Base-by-base conservation (phyloP, 2,888 invertebrate species). In the Drosophila recens region DNA sequence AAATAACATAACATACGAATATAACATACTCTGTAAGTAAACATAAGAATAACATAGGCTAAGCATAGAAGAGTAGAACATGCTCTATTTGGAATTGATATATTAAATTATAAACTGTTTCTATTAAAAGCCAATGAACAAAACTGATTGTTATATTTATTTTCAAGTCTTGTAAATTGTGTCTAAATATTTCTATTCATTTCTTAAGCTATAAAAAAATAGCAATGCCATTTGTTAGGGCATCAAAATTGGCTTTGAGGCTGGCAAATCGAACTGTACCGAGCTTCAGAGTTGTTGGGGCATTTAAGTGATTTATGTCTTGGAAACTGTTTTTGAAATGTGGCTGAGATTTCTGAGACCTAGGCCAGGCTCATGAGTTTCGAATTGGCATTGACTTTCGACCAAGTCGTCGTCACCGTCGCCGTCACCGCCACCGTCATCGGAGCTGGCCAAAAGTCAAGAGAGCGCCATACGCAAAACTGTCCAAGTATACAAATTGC, bases 401-500 rank as follows among this genome's bases (percentile, higher is more conserved):
- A 33, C 63, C 42, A 59, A 65, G 79, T 66, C 71, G 75, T 52
- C 66, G 70, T 49, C 57, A 49, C 53, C 58, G 49, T 48, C 53
- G 20, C 30, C 52, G 46, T 34, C 46, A 38, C 4, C 52, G 46
- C 27, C 46, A 38, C 46, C 56, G 67, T 57, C 57, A 49, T 40
- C 52, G 38, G 11, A 57, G 54, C 67, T 75, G 70, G 73, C 79
- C 83, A 78, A 87, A 86, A 82, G 85, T 87, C 79, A 87, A 84
- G 82, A 81, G 85, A 78, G 75, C 78, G 69, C 72, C 82, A 73
- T 72, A 79, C 71, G 64, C 78, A 86, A 86, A 86, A 83, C 87
- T 87, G 89, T 87, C 77, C 84, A 83, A 86, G 85, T 86, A 87
- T 87, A 89, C 89, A 86, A 86, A 86, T 89, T 89, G 87, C 87